These are phyloP conservation scores for Antechinus flavipes DNA, from an alignment of 2,113 vertebrate genomes.

Conservation along the genomic window DNA sequence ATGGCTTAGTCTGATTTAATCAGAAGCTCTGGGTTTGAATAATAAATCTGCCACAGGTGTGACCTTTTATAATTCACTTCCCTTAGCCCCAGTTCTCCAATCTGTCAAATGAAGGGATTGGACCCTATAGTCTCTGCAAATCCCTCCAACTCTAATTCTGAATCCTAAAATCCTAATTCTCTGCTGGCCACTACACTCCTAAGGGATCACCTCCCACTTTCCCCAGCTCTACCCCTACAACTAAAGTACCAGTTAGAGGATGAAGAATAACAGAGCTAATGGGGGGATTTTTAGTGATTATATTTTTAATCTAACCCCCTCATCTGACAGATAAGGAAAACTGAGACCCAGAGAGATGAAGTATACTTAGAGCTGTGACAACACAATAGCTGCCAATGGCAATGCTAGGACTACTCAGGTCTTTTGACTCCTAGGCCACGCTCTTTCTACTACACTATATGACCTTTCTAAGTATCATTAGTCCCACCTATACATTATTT, in stretches of 20 bases:
- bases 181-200: background rate
- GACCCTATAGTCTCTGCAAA: background rate
- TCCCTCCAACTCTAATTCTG: background rate
- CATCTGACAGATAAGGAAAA: background rate
- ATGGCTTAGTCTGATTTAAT: background rate
- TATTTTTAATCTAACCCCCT: background rate
- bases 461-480: no score
- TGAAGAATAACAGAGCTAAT: background rate
- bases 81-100: background rate
- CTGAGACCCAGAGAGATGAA: background rate
- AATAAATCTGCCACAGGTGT: background rate
- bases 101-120: background rate
- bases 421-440: no score
- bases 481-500: background rate
- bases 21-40: background rate
- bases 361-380: background rate
- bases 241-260: background rate
- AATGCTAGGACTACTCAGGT: background rate
- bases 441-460: no score
- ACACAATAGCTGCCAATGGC: background rate
- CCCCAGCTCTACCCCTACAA: background rate
- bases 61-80: background rate
- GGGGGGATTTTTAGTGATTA: background rate
- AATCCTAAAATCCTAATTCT: background rate
- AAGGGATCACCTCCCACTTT: background rate